Percentiles rank a stretch among this genome's conserved stretches.
phyloP scores from a whole-genome alignment of 2,888 invertebrate genomes.

The Tachina grossa region DNA sequence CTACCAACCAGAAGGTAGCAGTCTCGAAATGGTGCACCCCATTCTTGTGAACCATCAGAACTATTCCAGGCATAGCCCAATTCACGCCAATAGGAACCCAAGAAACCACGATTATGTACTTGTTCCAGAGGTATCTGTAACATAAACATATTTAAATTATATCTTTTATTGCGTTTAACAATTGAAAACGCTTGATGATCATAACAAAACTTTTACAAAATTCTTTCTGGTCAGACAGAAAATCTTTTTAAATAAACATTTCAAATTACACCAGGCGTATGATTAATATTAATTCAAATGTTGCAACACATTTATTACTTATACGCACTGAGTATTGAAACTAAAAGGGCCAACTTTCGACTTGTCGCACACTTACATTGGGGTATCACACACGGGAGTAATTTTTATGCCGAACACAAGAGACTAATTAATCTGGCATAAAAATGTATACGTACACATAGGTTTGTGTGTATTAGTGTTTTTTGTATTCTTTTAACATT shows the following conservation, averaged over 20 bases:
- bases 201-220: too few relatives aligned
- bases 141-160: constrained; percentile 5
- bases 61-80: constrained; percentile 83
- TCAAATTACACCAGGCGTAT: constrained; percentile 5
- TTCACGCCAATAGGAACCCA: constrained; percentile 83
- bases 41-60: constrained; percentile 81
- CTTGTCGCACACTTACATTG: too few relatives aligned
- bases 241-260: too few relatives aligned
- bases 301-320: constrained; percentile 33
- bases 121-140: constrained; percentile 80
- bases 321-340: constrained; percentile 44
- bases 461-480: too few relatives aligned
- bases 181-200: neutral
- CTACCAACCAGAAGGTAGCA: constrained; percentile 82
- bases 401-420: too few relatives aligned
- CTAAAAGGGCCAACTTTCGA: too few relatives aligned
- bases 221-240: too few relatives aligned
- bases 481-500: too few relatives aligned
- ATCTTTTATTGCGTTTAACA: neutral
- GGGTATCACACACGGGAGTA: too few relatives aligned
- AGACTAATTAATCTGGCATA: too few relatives aligned
- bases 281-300: constrained; percentile 7
- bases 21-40: constrained; percentile 83
- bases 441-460: too few relatives aligned
- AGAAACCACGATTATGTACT: constrained; percentile 81